Evolutionary conservation across 2,888 invertebrate genomes (phyloP).

Genomic region (Rhingia rostrata): DNA sequence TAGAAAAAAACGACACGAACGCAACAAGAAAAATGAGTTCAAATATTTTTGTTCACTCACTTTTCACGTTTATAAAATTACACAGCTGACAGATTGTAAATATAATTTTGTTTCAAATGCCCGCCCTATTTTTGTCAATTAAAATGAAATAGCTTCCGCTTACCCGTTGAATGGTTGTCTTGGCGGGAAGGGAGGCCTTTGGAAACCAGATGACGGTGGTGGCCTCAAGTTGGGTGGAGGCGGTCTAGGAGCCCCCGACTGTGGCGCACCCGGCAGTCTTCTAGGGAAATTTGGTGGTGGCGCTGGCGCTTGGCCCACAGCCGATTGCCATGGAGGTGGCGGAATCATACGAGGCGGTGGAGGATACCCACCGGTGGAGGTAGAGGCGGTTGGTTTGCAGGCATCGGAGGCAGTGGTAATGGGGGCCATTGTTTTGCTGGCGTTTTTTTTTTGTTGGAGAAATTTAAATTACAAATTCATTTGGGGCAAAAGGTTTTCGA

Average conservation of each 20-base stretch:
- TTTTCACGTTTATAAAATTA: too few relatives aligned
- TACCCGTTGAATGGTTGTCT: slow-evolving; percentile 85
- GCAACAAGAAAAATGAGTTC: too few relatives aligned
- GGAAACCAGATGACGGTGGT: slow-evolving; percentile 85
- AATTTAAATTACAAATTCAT: slow-evolving; percentile 23
- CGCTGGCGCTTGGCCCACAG: slow-evolving; percentile 78
- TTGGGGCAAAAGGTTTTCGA: slow-evolving; percentile 53
- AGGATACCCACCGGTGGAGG: slow-evolving; percentile 85
- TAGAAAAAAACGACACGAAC: too few relatives aligned
- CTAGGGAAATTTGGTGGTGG: slow-evolving; percentile 87
- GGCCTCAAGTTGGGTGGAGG: slow-evolving; percentile 88
- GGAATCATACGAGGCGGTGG: slow-evolving; percentile 88
- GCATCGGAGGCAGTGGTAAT: slow-evolving; percentile 86
- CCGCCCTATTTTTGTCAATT: slow-evolving; percentile 45
- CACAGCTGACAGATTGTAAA: too few relatives aligned
- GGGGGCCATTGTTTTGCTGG: slow-evolving; percentile 89
- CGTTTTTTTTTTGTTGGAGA: slow-evolving; percentile 5
- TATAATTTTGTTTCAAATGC: slow-evolving; percentile 59
- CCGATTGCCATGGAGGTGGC: slow-evolving; percentile 83
- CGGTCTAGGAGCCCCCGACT: slow-evolving; percentile 83
- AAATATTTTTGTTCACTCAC: too few relatives aligned
- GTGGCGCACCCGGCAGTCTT: slow-evolving; percentile 90
- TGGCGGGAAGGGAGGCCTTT: slow-evolving; percentile 87
- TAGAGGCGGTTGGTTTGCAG: slow-evolving; percentile 85
- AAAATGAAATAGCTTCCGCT: slow-evolving; percentile 76